phyloP scores from a whole-genome alignment of 2,797 vertebrate species.

The Simalia tracyae region DNA sequence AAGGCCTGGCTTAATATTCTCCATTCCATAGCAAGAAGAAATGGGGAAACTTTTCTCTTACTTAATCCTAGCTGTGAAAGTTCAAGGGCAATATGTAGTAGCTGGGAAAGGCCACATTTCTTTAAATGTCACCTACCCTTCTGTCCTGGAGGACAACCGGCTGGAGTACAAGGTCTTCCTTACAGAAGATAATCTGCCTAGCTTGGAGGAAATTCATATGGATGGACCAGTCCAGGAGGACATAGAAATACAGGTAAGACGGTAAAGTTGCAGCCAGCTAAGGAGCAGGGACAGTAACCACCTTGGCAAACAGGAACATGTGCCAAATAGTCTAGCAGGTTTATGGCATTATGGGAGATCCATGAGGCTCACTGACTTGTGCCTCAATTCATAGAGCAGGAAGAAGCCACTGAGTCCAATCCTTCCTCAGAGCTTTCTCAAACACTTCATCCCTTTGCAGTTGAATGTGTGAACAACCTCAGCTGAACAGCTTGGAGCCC shows the following conservation, averaged over 20 bases:
- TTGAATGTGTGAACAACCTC: no score
- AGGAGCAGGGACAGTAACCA: neutral
- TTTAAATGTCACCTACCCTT: slow-evolving; percentile 80
- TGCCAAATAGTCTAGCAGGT: neutral
- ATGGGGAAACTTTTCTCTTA: neutral
- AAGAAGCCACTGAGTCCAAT: no score
- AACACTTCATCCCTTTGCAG: no score
- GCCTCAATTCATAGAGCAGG: no score
- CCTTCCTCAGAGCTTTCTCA: no score
- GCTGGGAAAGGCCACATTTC: slow-evolving; percentile 81
- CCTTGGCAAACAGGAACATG: neutral
- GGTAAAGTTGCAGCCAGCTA: neutral
- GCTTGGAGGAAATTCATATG: slow-evolving; percentile 81
- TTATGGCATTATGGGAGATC: no score
- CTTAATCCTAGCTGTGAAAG: slow-evolving; percentile 78
- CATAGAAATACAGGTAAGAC: slow-evolving; percentile 84
- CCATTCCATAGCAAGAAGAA: neutral
- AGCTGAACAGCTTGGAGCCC: no score
- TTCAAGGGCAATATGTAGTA: slow-evolving; percentile 79
- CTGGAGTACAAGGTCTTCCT: slow-evolving; percentile 83
- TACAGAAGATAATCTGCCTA: slow-evolving; percentile 82
- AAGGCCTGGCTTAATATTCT: neutral
- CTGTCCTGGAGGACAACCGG: slow-evolving; percentile 82
- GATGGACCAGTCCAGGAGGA: slow-evolving; percentile 79
- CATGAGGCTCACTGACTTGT: no score